These are phyloP conservation scores for Erpetoichthys calabaricus DNA, from an alignment of 2,797 vertebrate species.

Conservation along the genomic window DNA sequence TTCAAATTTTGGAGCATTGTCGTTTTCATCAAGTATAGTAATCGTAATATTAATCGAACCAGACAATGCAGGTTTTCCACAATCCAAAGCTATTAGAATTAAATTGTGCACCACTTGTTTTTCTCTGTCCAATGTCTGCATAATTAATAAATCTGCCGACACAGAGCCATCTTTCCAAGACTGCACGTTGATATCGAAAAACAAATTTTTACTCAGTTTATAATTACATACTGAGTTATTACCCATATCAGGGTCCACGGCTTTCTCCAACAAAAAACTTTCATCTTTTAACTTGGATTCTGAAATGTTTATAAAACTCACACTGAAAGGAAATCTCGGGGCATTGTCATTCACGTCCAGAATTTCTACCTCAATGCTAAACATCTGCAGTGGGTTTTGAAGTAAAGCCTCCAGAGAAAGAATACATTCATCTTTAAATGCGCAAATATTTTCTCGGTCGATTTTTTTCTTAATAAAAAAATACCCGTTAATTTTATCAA, in stretches of 20 bases:
- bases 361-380: slow-evolving; percentile 79
- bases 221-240: no score
- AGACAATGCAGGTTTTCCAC: slow-evolving; percentile 66
- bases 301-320: slow-evolving; percentile 75
- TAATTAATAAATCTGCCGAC: slow-evolving; percentile 80
- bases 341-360: slow-evolving; percentile 85
- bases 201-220: slow-evolving; percentile 65
- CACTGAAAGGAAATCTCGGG: slow-evolving; percentile 70
- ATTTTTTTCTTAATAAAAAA: slow-evolving; percentile 86
- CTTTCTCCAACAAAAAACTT: slow-evolving; percentile 82
- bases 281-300: slow-evolving; percentile 71
- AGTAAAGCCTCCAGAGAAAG: slow-evolving; percentile 81
- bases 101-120: slow-evolving; percentile 64
- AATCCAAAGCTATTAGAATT: slow-evolving; percentile 72
- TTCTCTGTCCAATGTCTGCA: slow-evolving; percentile 69
- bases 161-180: slow-evolving; percentile 76
- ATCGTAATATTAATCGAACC: slow-evolving; percentile 67
- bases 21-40: slow-evolving; percentile 75
- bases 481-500: slow-evolving; percentile 87
- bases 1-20: slow-evolving; percentile 78
- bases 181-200: slow-evolving; percentile 76
- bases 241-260: slow-evolving; percentile 80
- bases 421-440: slow-evolving; percentile 54
- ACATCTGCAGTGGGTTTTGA: slow-evolving; percentile 66
- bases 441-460: slow-evolving; percentile 76